These are phyloP conservation scores for Pluvialis apricaria DNA, from an alignment of 2,113 vertebrate genomes.

Conservation along the genomic window DNA sequence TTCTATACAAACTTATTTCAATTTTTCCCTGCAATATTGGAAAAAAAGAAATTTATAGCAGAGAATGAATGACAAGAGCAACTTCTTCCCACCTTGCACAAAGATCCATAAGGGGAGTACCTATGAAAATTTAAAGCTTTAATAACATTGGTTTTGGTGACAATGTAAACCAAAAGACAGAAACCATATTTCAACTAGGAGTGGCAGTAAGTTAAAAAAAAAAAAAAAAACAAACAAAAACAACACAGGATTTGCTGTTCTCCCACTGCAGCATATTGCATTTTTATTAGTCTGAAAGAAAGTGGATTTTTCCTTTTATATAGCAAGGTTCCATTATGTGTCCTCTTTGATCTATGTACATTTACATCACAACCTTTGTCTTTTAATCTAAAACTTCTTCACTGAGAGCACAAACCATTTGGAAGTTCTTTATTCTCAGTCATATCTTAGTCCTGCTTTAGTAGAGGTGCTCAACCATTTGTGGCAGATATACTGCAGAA, in stretches of 20 bases:
- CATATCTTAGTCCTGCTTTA: not conserved
- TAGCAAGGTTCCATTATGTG: not conserved
- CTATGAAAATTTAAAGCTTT: not conserved
- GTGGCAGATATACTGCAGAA: not conserved
- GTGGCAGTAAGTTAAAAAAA: not conserved
- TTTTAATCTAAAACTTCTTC: slow-evolving; percentile 21
- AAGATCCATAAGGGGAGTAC: not conserved
- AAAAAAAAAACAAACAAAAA: no score
- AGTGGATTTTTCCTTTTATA: not conserved
- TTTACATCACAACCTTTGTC: not conserved
- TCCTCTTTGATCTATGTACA: not conserved
- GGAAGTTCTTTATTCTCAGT: slow-evolving; percentile 2
- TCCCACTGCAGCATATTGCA: not conserved
- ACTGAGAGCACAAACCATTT: not conserved
- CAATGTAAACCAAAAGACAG: not conserved
- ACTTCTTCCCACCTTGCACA: not conserved
- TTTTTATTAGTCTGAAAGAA: not conserved
- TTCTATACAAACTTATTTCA: not conserved
- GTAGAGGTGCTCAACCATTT: not conserved
- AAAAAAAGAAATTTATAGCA: not conserved
- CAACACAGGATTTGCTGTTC: not conserved
- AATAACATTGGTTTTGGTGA: not conserved
- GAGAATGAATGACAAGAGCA: not conserved
- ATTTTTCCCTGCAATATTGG: not conserved
- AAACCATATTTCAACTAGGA: not conserved